Base-by-base conservation (phyloP, 2,113 vertebrate species). In the Petromus typicus region DNA sequence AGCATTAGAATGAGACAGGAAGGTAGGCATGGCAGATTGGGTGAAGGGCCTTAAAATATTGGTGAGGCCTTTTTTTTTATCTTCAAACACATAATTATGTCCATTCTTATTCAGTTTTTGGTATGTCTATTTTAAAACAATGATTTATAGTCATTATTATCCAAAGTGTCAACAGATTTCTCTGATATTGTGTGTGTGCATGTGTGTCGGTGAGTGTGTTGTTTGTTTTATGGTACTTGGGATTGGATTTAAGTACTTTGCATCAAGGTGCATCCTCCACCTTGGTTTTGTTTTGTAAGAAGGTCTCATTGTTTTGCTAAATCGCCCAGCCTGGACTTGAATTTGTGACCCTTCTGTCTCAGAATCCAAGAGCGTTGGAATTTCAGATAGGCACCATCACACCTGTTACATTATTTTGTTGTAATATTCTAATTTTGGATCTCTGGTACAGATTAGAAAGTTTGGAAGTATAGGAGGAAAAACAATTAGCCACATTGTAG, bases 381-480 rank as follows among this genome's bases (percentile, higher is more conserved):
- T 75, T 20, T 75, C 25, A 30, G 25, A 75, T 6, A 16, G 14
- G 7, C 1, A 5, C 5, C 25, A 14, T 43, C 6, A 75, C 40
- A 27, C 71, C 2, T 71, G 7, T 67, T 59, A 34, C 25, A 32
- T 69, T 63, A n/a, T 67, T 71, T 91, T 91, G n/a, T 59, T 87
- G 10, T 69, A 37, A 54, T 89, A 59, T 76, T 89, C 16, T 84
- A 57, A 89, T 59, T 84, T 94, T 30, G 37, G 83, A 51, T 88
- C 59, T 51, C 48, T 75, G 57, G 10, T 94, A 5, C 5, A 91
- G 66, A 84, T 34, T 61, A 73, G 61, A 22, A 96, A 82, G 40
- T 76, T 67, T 45, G 82, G 40, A 94, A 45, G 2, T 32, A 20
- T 27, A 80, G 37, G 27, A 84, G 27, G 63, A 75, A 75, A 94